phyloP scores from a whole-genome alignment of 2,888 invertebrate species.

The Pardosa pseudoannulata region DNA sequence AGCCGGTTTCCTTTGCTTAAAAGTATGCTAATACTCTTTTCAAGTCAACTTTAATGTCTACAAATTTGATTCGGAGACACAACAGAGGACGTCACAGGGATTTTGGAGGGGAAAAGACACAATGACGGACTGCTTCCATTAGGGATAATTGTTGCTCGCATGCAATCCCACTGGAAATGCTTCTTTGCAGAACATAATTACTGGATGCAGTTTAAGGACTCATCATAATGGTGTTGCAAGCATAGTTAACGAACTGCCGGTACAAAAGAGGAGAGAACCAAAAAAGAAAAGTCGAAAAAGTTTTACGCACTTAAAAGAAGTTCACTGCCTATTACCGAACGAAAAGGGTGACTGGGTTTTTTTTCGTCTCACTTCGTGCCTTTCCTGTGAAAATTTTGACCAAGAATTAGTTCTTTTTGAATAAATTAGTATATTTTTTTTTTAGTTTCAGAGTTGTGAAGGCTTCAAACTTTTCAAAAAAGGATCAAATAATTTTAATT shows the following conservation, averaged over 20 bases:
- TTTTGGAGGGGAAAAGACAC: not conserved
- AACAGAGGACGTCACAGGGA: not conserved
- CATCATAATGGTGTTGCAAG: conserved; percentile 12
- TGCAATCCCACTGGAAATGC: conserved; percentile 11
- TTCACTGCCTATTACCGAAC: conserved; percentile 11
- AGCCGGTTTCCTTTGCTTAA: not conserved
- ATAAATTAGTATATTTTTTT: not conserved
- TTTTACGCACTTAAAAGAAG: conserved; percentile 15
- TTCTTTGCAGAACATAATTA: conserved; percentile 9
- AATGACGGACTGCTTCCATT: conserved; percentile 8
- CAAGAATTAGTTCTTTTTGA: not conserved
- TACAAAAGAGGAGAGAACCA: conserved; percentile 6
- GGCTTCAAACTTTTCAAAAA: not conserved
- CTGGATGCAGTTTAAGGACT: conserved; percentile 11
- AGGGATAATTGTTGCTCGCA: conserved; percentile 17
- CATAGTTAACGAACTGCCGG: conserved; percentile 22
- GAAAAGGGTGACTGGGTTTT: not conserved
- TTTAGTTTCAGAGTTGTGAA: not conserved
- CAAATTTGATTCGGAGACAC: not conserved
- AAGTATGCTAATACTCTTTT: not conserved
- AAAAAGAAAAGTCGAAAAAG: no score
- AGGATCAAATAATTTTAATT: no score
- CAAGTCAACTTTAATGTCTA: not conserved
- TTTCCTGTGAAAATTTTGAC: not conserved
- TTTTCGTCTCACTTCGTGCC: not conserved